Evolutionary conservation across 2,797 vertebrate species (phyloP), one percentile per base, ranked within the genome.

Genomic region (Chloroceryle inda): DNA sequence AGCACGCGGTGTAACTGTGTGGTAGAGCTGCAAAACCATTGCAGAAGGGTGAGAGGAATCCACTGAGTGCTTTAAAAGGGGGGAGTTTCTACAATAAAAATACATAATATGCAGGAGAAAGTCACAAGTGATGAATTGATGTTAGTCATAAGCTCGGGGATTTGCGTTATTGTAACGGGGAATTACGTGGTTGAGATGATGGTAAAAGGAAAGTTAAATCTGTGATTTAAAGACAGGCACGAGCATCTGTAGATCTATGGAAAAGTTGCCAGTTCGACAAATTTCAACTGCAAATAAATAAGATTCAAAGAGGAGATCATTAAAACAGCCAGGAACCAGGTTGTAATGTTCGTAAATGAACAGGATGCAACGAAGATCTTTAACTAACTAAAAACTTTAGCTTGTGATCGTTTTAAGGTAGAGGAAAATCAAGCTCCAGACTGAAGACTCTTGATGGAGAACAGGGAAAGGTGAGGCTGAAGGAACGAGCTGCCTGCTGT

Each of bases 111-210:
- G n/a, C 35, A 59, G 63, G 53, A 86, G 85, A 73, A 85, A 66
- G 49, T 45, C 68, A n/a, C 26, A 64, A 81, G 53, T 72, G 37
- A 66, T 58, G n/a, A 85, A 33, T 5, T 47, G 38, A 9, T 4
- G 7, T 93, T 84, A 58, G 76, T 75, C 22, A 19, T 45, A 33
- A 88, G 29, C 27, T 24, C 6, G 49, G 76, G 56, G 69, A 40
- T 86, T 83, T 81, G 9, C 79, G 90, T 26, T 15, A 21, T 9
- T 73, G 63, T 85, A 23, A 40, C 35, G 74, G 74, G 66, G 92
- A 85, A 68, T 93, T 81, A 26, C 20, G 5, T 8, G 40, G 69
- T 56, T 79, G 87, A n/a, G 71, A 13, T 55, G 69, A 53, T 84
- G 18, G 8, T 33, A 49, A 50, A 20, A 67, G 73, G 20, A 61